Conservation (phyloP, 1,140 invertebrate species). For the Bombus polaris region DNA sequence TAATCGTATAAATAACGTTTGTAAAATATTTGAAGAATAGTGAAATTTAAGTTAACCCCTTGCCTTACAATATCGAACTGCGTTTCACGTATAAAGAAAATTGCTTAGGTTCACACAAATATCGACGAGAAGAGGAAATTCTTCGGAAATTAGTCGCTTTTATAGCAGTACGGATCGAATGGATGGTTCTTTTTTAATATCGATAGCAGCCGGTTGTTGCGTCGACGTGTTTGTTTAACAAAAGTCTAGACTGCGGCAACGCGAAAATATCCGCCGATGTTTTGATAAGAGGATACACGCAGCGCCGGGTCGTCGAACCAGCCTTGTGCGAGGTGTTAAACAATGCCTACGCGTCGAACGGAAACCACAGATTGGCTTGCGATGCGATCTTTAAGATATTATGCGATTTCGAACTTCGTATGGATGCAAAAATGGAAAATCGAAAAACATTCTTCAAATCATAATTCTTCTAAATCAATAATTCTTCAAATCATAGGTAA, state of each 20-base stretch:
- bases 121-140: not conserved
- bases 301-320: conserved; percentile 58
- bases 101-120: too few species aligned
- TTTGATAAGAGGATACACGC: conserved; percentile 62
- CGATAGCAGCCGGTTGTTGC: conserved; percentile 15
- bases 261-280: conserved; percentile 67
- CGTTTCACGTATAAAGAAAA: too few species aligned
- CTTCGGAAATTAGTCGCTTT: not conserved
- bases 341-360: conserved; percentile 32
- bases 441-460: too few species aligned
- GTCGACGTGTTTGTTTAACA: conserved; percentile 63
- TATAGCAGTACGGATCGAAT: not conserved
- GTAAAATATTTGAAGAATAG: too few species aligned
- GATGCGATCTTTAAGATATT: not conserved
- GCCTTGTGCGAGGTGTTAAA: conserved; percentile 50
- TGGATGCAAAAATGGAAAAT: not conserved
- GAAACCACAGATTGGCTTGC: not conserved
- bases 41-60: too few species aligned
- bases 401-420: not conserved
- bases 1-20: too few species aligned
- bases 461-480: too few species aligned
- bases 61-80: too few species aligned
- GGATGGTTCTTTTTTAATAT: conserved; percentile 17
- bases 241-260: conserved; percentile 62
- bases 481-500: too few species aligned